Percentiles rank a stretch among this genome's conserved stretches.
Conservation (phyloP, 2,888 invertebrate genomes). For the Panzeria rudis region DNA sequence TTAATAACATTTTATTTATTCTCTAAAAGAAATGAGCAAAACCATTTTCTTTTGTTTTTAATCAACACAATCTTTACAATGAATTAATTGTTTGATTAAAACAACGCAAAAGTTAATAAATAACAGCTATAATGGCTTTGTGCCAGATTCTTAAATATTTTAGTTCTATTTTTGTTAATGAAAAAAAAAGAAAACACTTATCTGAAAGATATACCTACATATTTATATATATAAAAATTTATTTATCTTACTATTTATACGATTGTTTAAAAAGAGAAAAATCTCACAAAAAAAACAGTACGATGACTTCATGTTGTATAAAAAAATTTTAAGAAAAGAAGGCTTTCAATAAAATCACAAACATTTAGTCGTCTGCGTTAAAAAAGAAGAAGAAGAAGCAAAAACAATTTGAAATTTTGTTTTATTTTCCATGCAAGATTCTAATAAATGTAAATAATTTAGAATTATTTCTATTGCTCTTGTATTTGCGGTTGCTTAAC, state of each 20-base stretch:
- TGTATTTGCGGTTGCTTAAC: background rate
- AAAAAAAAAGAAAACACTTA: slow-evolving; percentile 62
- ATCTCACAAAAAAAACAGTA: slow-evolving; percentile 11
- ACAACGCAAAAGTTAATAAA: slow-evolving; percentile 36
- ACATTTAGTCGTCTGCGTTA: slow-evolving; percentile 76
- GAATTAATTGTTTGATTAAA: slow-evolving; percentile 39
- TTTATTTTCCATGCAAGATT: slow-evolving; percentile 70
- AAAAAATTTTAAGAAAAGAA: slow-evolving; percentile 59
- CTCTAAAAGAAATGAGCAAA: slow-evolving; percentile 10
- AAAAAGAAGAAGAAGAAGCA: slow-evolving; percentile 71
- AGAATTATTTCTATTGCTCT: background rate
- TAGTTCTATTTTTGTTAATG: slow-evolving; percentile 30
- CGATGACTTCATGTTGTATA: slow-evolving; percentile 64
- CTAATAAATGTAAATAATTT: slow-evolving; percentile 13
- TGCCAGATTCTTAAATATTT: slow-evolving; percentile 21
- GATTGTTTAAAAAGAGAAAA: slow-evolving; percentile 44
- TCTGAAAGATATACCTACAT: slow-evolving; percentile 21
- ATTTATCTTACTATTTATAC: slow-evolving; percentile 52
- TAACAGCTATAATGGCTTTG: slow-evolving; percentile 23
- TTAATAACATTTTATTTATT: slow-evolving; percentile 32
- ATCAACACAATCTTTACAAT: slow-evolving; percentile 1
- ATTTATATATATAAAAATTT: slow-evolving; percentile 25
- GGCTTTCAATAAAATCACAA: slow-evolving; percentile 69
- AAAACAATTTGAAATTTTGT: slow-evolving; percentile 69
- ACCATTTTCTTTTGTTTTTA: background rate